These are phyloP conservation scores for Montipora efflorescens DNA, from an alignment of 64 coral and sea anemone species.

Conservation along the genomic window DNA sequence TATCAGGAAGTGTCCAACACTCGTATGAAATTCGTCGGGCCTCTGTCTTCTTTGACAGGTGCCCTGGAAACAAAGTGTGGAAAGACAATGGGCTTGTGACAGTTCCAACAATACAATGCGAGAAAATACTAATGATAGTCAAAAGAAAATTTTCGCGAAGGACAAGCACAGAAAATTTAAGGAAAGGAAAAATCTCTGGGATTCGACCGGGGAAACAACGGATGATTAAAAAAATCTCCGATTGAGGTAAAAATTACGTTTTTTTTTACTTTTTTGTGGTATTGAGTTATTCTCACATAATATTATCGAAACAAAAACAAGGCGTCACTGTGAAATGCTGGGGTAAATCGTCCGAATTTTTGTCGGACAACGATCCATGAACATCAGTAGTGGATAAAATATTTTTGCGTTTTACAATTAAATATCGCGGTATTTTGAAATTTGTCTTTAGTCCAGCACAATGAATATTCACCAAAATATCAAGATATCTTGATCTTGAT, in stretches of 20 bases:
- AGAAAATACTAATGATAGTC: not conserved
- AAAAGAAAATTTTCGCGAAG: not conserved
- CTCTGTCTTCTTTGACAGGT: not conserved
- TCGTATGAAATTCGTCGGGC: too few relatives aligned
- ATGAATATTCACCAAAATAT: too few relatives aligned
- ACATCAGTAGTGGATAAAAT: not conserved
- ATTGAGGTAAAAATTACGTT: conserved; percentile 10
- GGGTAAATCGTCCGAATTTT: not conserved
- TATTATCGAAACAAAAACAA: not conserved
- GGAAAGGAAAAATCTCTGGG: not conserved
- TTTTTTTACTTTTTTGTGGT: not conserved
- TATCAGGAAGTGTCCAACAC: too few relatives aligned
- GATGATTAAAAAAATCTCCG: not conserved
- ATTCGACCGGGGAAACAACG: not conserved
- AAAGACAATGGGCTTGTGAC: not conserved
- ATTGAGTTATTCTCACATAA: not conserved
- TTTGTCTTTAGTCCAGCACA: too few relatives aligned
- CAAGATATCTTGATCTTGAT: too few relatives aligned
- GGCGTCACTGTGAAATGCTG: not conserved
- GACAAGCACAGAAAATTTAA: not conserved
- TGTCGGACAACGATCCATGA: not conserved
- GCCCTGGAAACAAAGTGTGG: not conserved
- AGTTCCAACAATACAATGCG: not conserved
- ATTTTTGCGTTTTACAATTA: too few relatives aligned
- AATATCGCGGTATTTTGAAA: too few relatives aligned